Conservation (phyloP, 2,888 invertebrate genomes). For the Plagiodera versicolora region DNA sequence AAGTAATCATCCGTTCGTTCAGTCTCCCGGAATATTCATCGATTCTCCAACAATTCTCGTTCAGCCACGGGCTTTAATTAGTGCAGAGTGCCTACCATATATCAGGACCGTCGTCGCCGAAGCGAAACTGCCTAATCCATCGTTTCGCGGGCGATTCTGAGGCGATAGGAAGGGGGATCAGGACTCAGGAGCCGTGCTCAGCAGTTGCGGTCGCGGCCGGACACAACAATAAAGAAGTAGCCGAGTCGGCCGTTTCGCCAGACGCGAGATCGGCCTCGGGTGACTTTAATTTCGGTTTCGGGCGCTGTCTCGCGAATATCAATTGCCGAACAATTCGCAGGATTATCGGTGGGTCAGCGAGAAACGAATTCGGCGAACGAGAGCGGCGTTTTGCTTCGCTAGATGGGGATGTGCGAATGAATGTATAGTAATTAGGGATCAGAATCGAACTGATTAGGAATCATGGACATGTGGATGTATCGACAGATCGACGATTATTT, state of each 20-base stretch:
- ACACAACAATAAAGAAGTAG: conserved; percentile 49
- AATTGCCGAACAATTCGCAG: conserved; percentile 37
- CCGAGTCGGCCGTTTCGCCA: conserved; percentile 46
- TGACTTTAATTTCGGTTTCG: conserved; percentile 40
- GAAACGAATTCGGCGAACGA: no score
- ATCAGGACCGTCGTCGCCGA: neutral
- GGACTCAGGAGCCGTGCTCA: conserved; percentile 29
- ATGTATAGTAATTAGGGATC: no score
- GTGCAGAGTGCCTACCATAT: neutral
- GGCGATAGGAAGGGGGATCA: no score
- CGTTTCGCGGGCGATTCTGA: neutral
- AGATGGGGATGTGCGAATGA: no score
- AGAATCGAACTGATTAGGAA: no score
- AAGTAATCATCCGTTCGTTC: no score
- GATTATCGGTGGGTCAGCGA: conserved; percentile 16
- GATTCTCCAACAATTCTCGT: neutral
- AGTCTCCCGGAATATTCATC: neutral
- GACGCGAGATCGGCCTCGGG: conserved; percentile 41
- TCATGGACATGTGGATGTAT: no score
- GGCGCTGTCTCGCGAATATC: conserved; percentile 46
- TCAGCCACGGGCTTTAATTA: neutral
- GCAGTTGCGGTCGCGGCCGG: conserved; percentile 49
- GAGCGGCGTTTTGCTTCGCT: no score
- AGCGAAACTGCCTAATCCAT: neutral
- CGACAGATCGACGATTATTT: no score